phyloP scores from a whole-genome alignment of 2,797 vertebrate genomes.

The Melanotaenia pygmaea region DNA sequence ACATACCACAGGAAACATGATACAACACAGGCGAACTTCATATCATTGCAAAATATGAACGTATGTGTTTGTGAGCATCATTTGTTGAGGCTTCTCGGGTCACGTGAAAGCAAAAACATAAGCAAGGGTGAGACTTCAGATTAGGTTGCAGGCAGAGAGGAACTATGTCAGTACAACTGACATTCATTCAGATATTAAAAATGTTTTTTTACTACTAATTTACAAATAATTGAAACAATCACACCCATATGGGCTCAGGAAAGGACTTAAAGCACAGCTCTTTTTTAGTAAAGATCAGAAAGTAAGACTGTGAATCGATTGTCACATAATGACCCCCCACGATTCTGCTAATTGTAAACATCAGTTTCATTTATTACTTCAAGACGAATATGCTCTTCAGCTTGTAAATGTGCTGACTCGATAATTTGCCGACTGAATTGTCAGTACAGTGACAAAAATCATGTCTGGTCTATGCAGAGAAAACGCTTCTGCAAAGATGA shows the following conservation, averaged over 20 bases:
- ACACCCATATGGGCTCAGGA: background rate
- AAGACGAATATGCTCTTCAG: slow-evolving; percentile 53
- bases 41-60: slow-evolving; percentile 40
- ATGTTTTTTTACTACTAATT: background rate
- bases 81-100: slow-evolving; percentile 20
- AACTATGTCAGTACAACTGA: background rate
- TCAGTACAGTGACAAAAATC: slow-evolving; percentile 34
- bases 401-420: slow-evolving; percentile 64
- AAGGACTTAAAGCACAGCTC: background rate
- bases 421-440: slow-evolving; percentile 38
- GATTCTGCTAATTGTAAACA: slow-evolving; percentile 17
- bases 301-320: slow-evolving; percentile 1
- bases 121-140: background rate
- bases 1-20: slow-evolving; percentile 64
- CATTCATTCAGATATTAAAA: no score
- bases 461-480: slow-evolving; percentile 28
- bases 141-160: slow-evolving; percentile 6
- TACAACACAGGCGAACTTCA: slow-evolving; percentile 10
- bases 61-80: slow-evolving; percentile 10
- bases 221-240: background rate
- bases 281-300: slow-evolving; percentile 20
- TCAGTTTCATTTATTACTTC: slow-evolving; percentile 56
- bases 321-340: slow-evolving; percentile 28
- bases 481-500: background rate
- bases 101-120: slow-evolving; percentile 1